phyloP scores from a whole-genome alignment of 2,113 vertebrate genomes.

The Canis aureus region DNA sequence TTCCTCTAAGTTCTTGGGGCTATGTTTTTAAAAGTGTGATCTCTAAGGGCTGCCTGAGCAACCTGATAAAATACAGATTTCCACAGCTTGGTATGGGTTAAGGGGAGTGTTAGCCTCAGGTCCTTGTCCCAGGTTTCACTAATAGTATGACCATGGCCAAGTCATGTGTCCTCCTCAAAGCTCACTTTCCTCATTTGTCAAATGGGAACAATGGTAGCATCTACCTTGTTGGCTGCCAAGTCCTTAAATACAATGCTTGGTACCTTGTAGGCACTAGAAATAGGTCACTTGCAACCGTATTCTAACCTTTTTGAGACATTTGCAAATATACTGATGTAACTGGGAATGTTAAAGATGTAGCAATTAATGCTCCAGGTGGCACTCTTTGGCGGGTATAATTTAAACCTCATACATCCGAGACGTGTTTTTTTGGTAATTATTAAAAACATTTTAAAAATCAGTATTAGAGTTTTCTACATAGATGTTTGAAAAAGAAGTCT shows the following conservation, averaged over 20 bases:
- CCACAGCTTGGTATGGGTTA: not conserved
- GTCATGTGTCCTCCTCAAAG: not conserved
- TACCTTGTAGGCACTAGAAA: not conserved
- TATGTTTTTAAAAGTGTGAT: not conserved
- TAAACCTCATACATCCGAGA: slow-evolving; percentile 74
- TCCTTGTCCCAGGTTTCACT: not conserved
- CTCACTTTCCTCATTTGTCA: not conserved
- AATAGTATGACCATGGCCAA: not conserved
- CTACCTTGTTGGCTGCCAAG: not conserved
- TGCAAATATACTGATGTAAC: rapidly evolving
- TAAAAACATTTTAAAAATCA: slow-evolving; percentile 67
- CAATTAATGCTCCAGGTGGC: slow-evolving; percentile 32
- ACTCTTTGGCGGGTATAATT: slow-evolving; percentile 77
- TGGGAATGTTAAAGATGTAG: not conserved
- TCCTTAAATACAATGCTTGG: not conserved
- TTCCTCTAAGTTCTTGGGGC: not conserved
- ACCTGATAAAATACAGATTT: not conserved
- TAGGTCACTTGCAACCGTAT: not conserved
- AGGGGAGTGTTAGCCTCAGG: not conserved
- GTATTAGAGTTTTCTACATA: slow-evolving; percentile 80
- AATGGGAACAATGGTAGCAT: not conserved
- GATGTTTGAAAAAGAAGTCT: slow-evolving; percentile 86
- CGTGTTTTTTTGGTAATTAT: slow-evolving; percentile 74
- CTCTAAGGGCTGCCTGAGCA: not conserved
- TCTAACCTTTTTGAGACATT: not conserved